phyloP scores from a whole-genome alignment of 2,888 invertebrate genomes.

The Cerastis rubricosa region DNA sequence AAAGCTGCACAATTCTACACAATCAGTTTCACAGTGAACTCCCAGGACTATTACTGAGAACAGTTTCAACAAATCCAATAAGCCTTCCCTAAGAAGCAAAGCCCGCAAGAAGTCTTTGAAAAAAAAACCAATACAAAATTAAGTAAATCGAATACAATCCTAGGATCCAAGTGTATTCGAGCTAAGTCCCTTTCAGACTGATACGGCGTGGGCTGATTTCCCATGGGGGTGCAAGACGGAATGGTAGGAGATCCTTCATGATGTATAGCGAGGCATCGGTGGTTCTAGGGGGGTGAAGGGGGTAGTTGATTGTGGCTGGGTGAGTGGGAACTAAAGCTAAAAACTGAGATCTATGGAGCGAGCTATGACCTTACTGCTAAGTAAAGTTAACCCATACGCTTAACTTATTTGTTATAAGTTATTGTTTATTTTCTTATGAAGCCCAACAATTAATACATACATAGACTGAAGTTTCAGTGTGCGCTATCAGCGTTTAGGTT shows the following conservation, averaged over 20 bases:
- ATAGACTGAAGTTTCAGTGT: not conserved
- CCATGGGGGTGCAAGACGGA: constrained; percentile 48
- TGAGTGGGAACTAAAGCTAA: not conserved
- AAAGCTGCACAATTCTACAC: not conserved
- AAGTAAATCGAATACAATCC: constrained; percentile 49
- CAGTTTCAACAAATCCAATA: constrained; percentile 34
- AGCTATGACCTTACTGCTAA: not conserved
- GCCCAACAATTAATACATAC: not conserved
- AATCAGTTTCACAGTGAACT: not conserved
- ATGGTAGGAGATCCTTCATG: constrained; percentile 38
- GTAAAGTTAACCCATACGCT: not conserved
- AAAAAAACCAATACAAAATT: constrained; percentile 33
- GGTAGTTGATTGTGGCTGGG: not conserved
- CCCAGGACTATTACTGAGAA: not conserved
- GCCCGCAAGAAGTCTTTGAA: not conserved
- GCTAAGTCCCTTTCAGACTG: constrained; percentile 33
- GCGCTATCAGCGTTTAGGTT: not conserved
- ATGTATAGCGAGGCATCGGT: constrained; percentile 44
- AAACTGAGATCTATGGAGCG: not conserved
- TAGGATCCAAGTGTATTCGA: constrained; percentile 39
- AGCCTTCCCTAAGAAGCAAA: constrained; percentile 16
- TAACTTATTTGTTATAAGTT: not conserved
- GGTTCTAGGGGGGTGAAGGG: not conserved
- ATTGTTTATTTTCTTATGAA: no score
- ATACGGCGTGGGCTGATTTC: constrained; percentile 62